phyloP scores from a whole-genome alignment of 2,797 vertebrate species.

The Dendrocincla tyrannina region DNA sequence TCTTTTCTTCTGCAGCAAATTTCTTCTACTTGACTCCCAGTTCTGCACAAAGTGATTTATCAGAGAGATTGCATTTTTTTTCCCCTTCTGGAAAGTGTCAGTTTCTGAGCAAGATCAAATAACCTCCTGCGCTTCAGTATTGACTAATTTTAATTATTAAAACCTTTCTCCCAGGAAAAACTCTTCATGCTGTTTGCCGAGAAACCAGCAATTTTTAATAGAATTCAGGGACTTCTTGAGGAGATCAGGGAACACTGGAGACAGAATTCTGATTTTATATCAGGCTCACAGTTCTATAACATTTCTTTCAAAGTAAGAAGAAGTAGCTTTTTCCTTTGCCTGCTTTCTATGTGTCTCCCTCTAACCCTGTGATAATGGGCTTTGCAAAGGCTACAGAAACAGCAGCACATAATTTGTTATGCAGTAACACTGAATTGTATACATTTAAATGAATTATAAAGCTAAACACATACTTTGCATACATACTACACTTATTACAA shows the following conservation, averaged over 20 bases:
- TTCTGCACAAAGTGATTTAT: conserved; percentile 69
- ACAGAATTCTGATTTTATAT: conserved; percentile 36
- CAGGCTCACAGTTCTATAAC: neutral
- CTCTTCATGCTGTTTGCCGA: conserved; percentile 54
- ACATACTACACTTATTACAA: neutral
- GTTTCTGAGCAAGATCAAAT: conserved; percentile 74
- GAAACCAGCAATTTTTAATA: conserved; percentile 67
- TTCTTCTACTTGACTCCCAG: conserved; percentile 65
- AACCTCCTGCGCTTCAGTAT: conserved; percentile 54
- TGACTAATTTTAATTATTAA: conserved; percentile 80
- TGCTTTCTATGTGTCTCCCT: neutral
- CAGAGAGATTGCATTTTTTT: conserved; percentile 57
- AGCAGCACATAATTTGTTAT: neutral
- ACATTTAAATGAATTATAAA: neutral
- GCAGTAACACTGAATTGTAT: neutral
- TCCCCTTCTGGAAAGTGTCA: conserved; percentile 62
- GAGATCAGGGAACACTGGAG: conserved; percentile 47
- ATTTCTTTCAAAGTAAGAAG: neutral
- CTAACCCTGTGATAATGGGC: neutral
- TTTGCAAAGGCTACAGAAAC: neutral
- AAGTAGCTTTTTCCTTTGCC: neutral
- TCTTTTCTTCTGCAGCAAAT: conserved; percentile 62
- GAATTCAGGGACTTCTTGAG: conserved; percentile 63
- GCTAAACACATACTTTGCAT: neutral
- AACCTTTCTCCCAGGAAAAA: conserved; percentile 70